Percentiles rank a stretch among this genome's conserved stretches.
These are phyloP conservation scores for Lasioglossum vierecki DNA, from an alignment of 2,888 invertebrate genomes.

Conservation along the genomic window DNA sequence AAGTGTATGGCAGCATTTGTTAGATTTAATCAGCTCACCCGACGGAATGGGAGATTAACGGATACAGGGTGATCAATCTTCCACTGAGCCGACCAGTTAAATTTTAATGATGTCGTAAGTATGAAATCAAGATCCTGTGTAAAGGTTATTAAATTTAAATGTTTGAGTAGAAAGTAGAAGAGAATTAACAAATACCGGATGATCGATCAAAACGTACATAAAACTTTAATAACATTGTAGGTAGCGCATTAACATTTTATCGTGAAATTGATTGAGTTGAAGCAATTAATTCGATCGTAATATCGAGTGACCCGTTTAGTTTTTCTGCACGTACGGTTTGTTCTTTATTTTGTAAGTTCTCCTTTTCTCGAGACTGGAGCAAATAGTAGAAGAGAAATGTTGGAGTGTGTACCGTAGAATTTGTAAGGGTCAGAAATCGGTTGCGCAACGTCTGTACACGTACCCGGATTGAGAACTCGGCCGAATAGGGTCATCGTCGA, in stretches of 20 bases:
- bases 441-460: background rate
- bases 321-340: background rate
- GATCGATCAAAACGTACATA: background rate
- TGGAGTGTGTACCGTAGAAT: background rate
- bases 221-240: conserved; percentile 1
- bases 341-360: too few relatives aligned
- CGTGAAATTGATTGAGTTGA: background rate
- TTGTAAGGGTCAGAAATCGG: background rate
- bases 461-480: background rate
- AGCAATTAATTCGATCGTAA: too few relatives aligned
- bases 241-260: background rate
- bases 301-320: background rate
- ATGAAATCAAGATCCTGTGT: background rate
- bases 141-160: conserved; percentile 1
- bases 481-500: conserved; percentile 20
- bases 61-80: conserved; percentile 5
- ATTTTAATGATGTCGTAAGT: conserved; percentile 2
- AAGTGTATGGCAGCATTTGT: background rate
- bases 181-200: background rate
- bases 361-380: background rate
- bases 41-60: background rate
- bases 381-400: background rate
- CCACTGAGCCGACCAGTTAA: background rate
- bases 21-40: conserved; percentile 1
- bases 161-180: background rate